Percentiles rank a stretch among this genome's conserved stretches.
Conservation (phyloP, 2,113 vertebrate genomes). For the Pelmatolapia mariae region DNA sequence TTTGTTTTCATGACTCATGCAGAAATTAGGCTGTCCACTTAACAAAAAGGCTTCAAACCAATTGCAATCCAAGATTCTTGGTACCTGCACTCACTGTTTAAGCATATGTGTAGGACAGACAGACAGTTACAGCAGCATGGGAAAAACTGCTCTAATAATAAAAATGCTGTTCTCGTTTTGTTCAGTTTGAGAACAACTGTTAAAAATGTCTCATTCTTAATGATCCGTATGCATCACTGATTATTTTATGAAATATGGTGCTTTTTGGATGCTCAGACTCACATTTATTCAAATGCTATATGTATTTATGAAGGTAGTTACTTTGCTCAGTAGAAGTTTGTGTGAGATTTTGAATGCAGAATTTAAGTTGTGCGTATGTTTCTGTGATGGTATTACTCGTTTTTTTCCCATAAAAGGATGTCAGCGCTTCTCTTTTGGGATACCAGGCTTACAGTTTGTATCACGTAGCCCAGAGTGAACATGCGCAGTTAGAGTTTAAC, state of each 20-base stretch:
- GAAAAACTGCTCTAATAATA: background rate
- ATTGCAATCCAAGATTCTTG: background rate
- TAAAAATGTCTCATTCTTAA: background rate
- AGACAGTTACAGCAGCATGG: background rate
- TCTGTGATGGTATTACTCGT: background rate
- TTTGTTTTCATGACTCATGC: background rate
- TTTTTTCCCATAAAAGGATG: background rate
- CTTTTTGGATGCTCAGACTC: background rate
- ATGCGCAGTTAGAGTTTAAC: background rate
- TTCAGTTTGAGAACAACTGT: background rate
- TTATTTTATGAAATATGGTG: background rate
- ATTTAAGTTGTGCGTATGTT: background rate
- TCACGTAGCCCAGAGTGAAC: background rate
- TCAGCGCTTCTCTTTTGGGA: background rate
- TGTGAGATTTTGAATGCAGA: background rate
- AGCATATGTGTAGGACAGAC: background rate
- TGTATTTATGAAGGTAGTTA: background rate
- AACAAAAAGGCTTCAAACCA: background rate
- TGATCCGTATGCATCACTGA: rapidly evolving
- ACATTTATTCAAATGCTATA: background rate
- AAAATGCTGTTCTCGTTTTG: background rate
- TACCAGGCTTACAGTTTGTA: background rate
- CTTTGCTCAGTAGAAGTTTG: background rate
- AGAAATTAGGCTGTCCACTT: background rate
- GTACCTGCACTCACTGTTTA: background rate